A percentile compares a stretch with the other conserved stretches of the same genome.
Evolutionary conservation across 2,888 invertebrate genomes (phyloP).

Genomic region (Slavum lentiscoides): DNA sequence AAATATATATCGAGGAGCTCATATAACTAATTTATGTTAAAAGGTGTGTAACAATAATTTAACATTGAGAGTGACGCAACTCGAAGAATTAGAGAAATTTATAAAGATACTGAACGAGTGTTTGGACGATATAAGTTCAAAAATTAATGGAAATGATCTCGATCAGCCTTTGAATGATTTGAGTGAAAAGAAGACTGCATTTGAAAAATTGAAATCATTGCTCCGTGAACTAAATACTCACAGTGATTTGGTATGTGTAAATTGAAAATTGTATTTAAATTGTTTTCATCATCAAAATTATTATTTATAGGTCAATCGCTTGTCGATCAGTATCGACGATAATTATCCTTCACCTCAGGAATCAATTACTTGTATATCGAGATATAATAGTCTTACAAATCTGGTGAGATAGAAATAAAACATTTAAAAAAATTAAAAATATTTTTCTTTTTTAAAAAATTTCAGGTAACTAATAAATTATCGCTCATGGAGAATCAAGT

Average conservation of each 20-base stretch:
- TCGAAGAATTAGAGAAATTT: slow-evolving; percentile 85
- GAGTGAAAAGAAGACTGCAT: slow-evolving; percentile 84
- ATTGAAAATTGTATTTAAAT: slow-evolving; percentile 18
- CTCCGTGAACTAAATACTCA: slow-evolving; percentile 82
- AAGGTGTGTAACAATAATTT: slow-evolving; percentile 74
- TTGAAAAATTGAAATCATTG: slow-evolving; percentile 84
- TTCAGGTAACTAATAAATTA: slow-evolving; percentile 55
- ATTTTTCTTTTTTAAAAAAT: not conserved
- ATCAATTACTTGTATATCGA: slow-evolving; percentile 57
- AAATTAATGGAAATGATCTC: slow-evolving; percentile 74
- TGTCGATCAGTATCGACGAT: slow-evolving; percentile 14
- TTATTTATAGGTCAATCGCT: slow-evolving; percentile 29
- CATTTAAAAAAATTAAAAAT: too few species aligned
- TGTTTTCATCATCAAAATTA: slow-evolving; percentile 28
- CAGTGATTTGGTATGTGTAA: slow-evolving; percentile 68
- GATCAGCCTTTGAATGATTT: slow-evolving; percentile 79
- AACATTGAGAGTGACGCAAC: slow-evolving; percentile 73
- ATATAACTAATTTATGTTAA: slow-evolving; percentile 11
- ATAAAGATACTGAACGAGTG: slow-evolving; percentile 82
- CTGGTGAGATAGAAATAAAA: slow-evolving; percentile 61
- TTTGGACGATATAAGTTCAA: slow-evolving; percentile 85
- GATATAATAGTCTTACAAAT: slow-evolving; percentile 72
- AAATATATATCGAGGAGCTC: not conserved
- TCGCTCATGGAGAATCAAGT: slow-evolving; percentile 74
- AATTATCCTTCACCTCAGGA: slow-evolving; percentile 8